Conservation (phyloP, 2,113 vertebrate species). For the Thunnus thynnus region DNA sequence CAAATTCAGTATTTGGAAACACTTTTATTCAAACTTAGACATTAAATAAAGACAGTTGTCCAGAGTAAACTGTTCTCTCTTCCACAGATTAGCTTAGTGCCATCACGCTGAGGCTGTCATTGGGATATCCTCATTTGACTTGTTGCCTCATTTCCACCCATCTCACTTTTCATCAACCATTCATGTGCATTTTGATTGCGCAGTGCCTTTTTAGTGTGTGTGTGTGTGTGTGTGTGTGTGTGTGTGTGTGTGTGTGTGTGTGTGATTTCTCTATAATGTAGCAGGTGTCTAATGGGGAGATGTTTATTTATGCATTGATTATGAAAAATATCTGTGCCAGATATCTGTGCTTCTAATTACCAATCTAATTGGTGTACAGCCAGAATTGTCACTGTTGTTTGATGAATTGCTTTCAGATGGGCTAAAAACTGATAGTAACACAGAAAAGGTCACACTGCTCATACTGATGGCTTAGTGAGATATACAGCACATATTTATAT, state of each 20-base stretch:
- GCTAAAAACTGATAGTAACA: constrained; percentile 40
- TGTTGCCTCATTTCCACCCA: neutral
- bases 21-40: neutral
- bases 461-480: neutral
- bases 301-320: constrained; percentile 51
- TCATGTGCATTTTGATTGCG: constrained; percentile 5
- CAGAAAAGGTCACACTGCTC: constrained; percentile 23
- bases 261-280: constrained; percentile 13
- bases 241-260: neutral
- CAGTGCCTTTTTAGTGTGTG: neutral
- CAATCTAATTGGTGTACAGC: constrained; percentile 40
- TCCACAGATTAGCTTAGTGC: neutral
- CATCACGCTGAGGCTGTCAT: neutral
- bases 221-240: neutral
- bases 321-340: constrained; percentile 51
- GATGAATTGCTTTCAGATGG: constrained; percentile 22
- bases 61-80: neutral
- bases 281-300: constrained; percentile 56
- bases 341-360: constrained; percentile 53
- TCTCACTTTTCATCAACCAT: constrained; percentile 27
- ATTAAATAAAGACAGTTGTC: neutral
- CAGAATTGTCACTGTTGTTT: constrained; percentile 30
- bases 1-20: neutral
- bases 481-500: neutral
- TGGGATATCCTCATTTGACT: constrained; percentile 10